These are phyloP conservation scores for Aurelia aurita complex sp. Pacific DNA, from an alignment of 30 jellyfish, hydroid and myxozoan species.

Conservation along the genomic window DNA sequence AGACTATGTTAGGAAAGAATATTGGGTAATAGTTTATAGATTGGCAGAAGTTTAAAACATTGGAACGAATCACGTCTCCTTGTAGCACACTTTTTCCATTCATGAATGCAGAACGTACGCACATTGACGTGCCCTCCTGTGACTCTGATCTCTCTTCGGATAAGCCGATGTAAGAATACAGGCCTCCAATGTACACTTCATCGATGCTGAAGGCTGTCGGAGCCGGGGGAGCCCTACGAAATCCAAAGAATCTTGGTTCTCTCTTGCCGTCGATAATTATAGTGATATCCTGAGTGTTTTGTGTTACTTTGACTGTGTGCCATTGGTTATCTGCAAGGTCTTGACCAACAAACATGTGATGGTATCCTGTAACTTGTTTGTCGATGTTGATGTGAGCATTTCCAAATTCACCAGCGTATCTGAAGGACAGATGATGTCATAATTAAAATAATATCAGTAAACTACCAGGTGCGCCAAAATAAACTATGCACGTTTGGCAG, in stretches of 20 bases:
- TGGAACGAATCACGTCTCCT: slow-evolving; percentile 17
- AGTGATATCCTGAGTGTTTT: slow-evolving; percentile 82
- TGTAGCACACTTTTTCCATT: slow-evolving; percentile 57
- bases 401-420: slow-evolving; percentile 98
- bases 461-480: too few species aligned
- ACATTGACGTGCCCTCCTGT: slow-evolving; percentile 78
- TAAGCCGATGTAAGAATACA: slow-evolving; percentile 69
- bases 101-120: slow-evolving; percentile 78
- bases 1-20: slow-evolving; percentile 89
- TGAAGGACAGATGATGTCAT: neutral
- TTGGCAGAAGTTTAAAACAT: slow-evolving; percentile 54
- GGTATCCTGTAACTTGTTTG: slow-evolving; percentile 91
- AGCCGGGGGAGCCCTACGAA: slow-evolving; percentile 93
- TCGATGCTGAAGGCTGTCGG: slow-evolving; percentile 84
- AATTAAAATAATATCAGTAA: too few species aligned
- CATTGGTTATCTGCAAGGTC: slow-evolving; percentile 97
- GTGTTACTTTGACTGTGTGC: slow-evolving; percentile 91
- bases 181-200: slow-evolving; percentile 84
- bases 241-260: slow-evolving; percentile 73
- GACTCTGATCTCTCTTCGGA: slow-evolving; percentile 72
- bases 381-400: slow-evolving; percentile 79
- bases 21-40: slow-evolving; percentile 79
- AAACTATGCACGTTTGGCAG: too few species aligned
- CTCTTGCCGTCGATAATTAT: slow-evolving; percentile 81
- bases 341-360: slow-evolving; percentile 88